Evolutionary conservation across 2,888 invertebrate genomes (phyloP).

Genomic region (Ypsolopha scabrella): DNA sequence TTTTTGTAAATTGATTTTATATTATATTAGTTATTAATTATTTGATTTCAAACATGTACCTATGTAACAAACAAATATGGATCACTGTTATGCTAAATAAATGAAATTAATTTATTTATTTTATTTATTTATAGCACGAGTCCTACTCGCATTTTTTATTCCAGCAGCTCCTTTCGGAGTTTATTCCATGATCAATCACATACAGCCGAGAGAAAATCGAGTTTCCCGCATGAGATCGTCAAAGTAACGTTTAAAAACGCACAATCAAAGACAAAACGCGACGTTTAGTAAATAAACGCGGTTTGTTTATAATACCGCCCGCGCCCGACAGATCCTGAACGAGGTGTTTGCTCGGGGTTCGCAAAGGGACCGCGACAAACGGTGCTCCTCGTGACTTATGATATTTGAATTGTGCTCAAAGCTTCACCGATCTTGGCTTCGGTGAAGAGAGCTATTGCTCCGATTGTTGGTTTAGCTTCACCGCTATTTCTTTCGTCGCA

Average conservation of each 20-base stretch:
- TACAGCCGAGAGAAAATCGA: neutral
- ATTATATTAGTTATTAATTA: no score
- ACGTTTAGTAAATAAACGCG: neutral
- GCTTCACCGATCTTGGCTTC: neutral
- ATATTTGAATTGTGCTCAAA: conserved; percentile 35
- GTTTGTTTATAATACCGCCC: neutral
- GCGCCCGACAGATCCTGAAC: conserved; percentile 8
- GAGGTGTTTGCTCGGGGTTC: conserved; percentile 30
- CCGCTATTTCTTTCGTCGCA: no score
- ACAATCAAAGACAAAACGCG: neutral
- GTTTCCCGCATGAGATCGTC: neutral
- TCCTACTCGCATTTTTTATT: no score
- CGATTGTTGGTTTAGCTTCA: no score
- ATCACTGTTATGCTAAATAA: no score
- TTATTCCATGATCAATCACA: no score
- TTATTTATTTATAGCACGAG: no score
- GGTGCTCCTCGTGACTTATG: conserved; percentile 29
- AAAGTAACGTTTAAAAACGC: neutral
- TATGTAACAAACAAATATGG: no score
- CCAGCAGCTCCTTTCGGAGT: neutral
- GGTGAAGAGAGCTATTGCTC: no score
- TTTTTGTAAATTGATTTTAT: no score
- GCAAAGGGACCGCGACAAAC: conserved; percentile 23
- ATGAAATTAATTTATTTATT: no score
- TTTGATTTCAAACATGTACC: no score